phyloP scores from a whole-genome alignment of 2,113 vertebrate species.

The Cochlearius cochlearius region DNA sequence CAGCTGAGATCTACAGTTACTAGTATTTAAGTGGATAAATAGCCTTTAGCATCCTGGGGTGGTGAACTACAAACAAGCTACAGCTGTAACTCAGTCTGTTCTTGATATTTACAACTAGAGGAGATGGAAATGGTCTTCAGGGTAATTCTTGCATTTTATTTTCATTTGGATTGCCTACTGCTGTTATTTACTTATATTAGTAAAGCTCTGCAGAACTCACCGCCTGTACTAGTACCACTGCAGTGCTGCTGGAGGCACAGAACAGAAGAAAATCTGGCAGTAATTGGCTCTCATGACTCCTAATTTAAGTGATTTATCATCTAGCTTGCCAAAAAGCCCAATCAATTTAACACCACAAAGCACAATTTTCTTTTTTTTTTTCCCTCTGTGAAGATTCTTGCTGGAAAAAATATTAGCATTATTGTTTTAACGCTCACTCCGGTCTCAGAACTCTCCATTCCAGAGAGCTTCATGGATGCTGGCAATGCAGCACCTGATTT shows the following conservation, averaged over 20 bases:
- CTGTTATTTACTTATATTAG: background rate
- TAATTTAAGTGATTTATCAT: background rate
- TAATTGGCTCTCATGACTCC: background rate
- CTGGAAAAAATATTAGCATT: background rate
- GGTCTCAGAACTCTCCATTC: background rate
- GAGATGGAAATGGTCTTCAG: background rate
- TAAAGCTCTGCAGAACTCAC: background rate
- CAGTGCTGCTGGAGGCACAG: background rate
- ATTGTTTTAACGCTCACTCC: background rate
- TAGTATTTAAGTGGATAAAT: background rate
- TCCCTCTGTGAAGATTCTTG: background rate
- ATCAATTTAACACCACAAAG: background rate
- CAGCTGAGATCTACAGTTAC: background rate
- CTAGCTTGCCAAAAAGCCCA: background rate
- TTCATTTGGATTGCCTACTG: background rate
- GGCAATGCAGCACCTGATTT: background rate
- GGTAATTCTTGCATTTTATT: background rate
- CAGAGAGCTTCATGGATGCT: background rate
- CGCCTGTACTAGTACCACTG: background rate
- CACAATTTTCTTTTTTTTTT: background rate
- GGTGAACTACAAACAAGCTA: background rate
- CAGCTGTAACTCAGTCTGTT: background rate
- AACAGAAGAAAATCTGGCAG: constrained; percentile 5
- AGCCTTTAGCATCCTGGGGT: background rate
- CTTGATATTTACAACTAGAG: background rate